Conservation (phyloP, 2,113 vertebrate species). For the Hippocampus zosterae region DNA sequence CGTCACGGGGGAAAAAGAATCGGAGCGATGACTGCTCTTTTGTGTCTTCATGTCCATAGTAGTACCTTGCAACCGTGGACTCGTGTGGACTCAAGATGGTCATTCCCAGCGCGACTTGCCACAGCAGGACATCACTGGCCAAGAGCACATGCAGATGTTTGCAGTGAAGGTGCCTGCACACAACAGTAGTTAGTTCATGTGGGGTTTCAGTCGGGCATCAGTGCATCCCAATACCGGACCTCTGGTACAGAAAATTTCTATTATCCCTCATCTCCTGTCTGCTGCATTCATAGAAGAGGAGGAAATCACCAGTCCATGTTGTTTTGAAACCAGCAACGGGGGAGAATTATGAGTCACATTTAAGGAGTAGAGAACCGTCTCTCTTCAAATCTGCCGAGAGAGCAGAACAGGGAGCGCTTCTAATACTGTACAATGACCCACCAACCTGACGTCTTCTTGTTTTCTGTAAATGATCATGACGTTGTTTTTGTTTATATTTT, state of each 20-base stretch:
- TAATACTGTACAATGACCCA: background rate
- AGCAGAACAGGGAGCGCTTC: slow-evolving; percentile 39
- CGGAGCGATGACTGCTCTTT: slow-evolving; percentile 31
- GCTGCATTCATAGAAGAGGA: slow-evolving; percentile 34
- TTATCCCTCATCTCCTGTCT: slow-evolving; percentile 48
- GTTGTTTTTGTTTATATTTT: background rate
- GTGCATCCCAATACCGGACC: slow-evolving; percentile 29
- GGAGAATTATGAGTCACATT: slow-evolving; percentile 58
- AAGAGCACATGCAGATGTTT: slow-evolving; percentile 41
- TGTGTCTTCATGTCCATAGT: slow-evolving; percentile 41
- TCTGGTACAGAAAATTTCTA: slow-evolving; percentile 47
- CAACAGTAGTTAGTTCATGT: background rate
- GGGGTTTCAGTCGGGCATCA: slow-evolving; percentile 32
- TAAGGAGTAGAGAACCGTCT: slow-evolving; percentile 53
- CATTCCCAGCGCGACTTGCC: slow-evolving; percentile 34
- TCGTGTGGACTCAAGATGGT: slow-evolving; percentile 45
- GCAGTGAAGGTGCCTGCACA: slow-evolving; percentile 52
- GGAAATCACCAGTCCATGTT: slow-evolving; percentile 42
- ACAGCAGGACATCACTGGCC: slow-evolving; percentile 36
- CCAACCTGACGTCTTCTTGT: background rate
- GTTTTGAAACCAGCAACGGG: slow-evolving; percentile 46
- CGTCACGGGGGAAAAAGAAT: too few relatives aligned
- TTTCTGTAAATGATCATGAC: slow-evolving; percentile 21
- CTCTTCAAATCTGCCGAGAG: slow-evolving; percentile 45
- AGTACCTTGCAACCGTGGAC: slow-evolving; percentile 30